Percentiles rank a stretch among this genome's conserved stretches.
Conservation (phyloP, 2,113 vertebrate species). For the Microcebus ravelobensis region DNA sequence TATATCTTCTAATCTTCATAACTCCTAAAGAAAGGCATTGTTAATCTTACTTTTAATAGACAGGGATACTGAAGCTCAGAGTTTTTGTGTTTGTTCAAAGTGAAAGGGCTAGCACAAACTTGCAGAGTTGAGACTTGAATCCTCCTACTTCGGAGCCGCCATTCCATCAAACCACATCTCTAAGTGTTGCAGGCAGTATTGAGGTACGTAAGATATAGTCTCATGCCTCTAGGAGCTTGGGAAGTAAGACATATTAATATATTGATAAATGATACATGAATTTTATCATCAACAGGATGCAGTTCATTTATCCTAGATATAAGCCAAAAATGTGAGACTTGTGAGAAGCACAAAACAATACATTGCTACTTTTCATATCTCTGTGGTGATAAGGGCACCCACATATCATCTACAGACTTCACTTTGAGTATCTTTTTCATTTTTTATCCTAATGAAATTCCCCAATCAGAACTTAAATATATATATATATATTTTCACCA, state of each 20-base stretch:
- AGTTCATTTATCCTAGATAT: background rate
- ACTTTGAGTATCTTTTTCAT: slow-evolving; percentile 10
- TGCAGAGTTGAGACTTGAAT: background rate
- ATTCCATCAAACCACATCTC: background rate
- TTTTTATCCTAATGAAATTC: background rate
- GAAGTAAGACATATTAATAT: background rate
- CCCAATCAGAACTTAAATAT: background rate
- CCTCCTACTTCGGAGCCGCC: background rate
- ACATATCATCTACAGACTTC: background rate
- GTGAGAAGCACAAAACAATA: background rate
- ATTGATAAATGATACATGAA: background rate
- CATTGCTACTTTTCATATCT: slow-evolving; percentile 8
- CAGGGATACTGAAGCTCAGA: background rate
- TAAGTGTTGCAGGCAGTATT: background rate
- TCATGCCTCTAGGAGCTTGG: background rate
- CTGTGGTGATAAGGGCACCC: background rate
- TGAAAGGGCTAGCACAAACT: background rate
- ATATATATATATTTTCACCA: background rate
- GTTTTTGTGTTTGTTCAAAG: slow-evolving; percentile 6
- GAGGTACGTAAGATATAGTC: background rate
- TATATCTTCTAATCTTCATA: background rate
- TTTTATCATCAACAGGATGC: background rate
- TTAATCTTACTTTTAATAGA: background rate
- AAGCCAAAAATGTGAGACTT: slow-evolving; percentile 11
- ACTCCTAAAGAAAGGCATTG: background rate